Evolutionary conservation across 2,888 invertebrate species (phyloP).

Genomic region (Heteromurus nitidus): DNA sequence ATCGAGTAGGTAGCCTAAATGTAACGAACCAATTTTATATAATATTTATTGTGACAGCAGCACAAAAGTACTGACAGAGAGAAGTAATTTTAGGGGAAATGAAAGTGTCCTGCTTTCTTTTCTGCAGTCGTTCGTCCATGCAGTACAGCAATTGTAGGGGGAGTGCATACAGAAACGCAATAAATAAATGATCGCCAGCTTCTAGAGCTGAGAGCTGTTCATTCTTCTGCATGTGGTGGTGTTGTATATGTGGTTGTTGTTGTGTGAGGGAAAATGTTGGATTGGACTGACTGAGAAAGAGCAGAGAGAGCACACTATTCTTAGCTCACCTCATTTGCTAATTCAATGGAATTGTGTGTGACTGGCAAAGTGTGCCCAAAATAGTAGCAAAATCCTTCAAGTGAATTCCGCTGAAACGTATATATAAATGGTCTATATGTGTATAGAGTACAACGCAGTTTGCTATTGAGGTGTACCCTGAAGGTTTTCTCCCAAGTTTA

Average conservation of each 20-base stretch:
- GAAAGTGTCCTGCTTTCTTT: not conserved
- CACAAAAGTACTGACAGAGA: not conserved
- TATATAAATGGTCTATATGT: too few relatives aligned
- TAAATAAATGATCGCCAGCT: not conserved
- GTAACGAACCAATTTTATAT: not conserved
- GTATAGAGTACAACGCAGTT: too few relatives aligned
- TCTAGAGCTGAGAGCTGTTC: not conserved
- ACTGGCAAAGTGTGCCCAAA: slow-evolving; percentile 15
- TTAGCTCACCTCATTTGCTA: slow-evolving; percentile 21
- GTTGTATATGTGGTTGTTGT: not conserved
- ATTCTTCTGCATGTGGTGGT: not conserved
- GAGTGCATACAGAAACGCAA: not conserved
- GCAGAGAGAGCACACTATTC: not conserved
- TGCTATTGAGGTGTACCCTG: too few relatives aligned
- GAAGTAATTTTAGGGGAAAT: not conserved
- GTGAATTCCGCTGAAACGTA: not conserved
- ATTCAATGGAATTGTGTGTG: not conserved
- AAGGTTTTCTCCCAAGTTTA: too few relatives aligned
- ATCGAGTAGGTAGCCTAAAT: not conserved
- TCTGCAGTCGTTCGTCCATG: not conserved
- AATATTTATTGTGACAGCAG: not conserved
- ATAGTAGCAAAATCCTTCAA: slow-evolving; percentile 22
- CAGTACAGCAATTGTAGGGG: not conserved
- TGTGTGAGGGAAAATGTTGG: not conserved
- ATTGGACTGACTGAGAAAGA: not conserved